Base-by-base conservation (phyloP, 1,140 invertebrate species). In the Macrotrachela quadricornifera region DNA sequence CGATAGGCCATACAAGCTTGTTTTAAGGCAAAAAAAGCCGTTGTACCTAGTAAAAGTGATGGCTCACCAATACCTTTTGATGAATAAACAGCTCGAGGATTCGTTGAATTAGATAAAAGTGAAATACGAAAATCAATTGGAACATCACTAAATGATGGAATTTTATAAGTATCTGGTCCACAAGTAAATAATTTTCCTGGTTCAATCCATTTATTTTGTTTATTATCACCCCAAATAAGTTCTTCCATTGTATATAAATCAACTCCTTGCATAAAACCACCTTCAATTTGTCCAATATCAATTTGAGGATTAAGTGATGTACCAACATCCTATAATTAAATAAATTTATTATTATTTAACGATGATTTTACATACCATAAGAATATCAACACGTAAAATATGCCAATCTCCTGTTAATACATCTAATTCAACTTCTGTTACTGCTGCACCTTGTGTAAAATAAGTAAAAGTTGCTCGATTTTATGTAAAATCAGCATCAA, bases 51-150 rank as follows among this genome's bases (percentile, higher is more conserved):
- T 62, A 92, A 91, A 13, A 95, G 67, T 0, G 88, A 88, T 8
- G 88, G 88, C 69, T 95, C 90, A 6, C 88, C 88, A 46, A 94
- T 80, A 57, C 85, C 90, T 78, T 94, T 95, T 10, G 87, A 92
- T 0, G 87, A 92, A 66, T 82, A 92, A 10, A 95, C 80, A 46
- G 85, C 87, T 63, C 80, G 75, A 10, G 81, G 80, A 74, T 94
- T 94, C 1, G 80, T 75, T 38, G 79, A 77, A 16, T 82, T 82
- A 67, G 85, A 85, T 0, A 95, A 71, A 38, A 95, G 69, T n/a
- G 85, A 81, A 0, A 95, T 87, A 68, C 92, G 87, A 62, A 94
- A 90, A 65, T 87, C 80, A 52, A 74, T 71, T 1, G 88, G 88
- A 63, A 90, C 86, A 62, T 92, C 83, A 6, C 77, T 77, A 65